Base-by-base conservation (phyloP, 2,888 invertebrate species). In the Lasioglossum villosulum region DNA sequence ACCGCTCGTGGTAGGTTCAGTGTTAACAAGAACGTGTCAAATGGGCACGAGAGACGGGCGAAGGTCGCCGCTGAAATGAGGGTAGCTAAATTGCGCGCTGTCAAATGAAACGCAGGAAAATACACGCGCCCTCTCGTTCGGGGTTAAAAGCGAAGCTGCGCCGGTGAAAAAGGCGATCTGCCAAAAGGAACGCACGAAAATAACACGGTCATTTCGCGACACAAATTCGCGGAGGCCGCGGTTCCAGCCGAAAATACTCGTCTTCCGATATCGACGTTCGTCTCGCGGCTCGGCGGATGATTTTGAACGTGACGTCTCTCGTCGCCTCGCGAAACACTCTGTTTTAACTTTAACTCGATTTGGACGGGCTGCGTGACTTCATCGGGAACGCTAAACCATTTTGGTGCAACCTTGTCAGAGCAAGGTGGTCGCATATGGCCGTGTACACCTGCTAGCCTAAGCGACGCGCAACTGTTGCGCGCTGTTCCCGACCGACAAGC, bases 341-440 rank as follows among this genome's bases (percentile, higher is more conserved):
- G 42, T 45, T 86, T 63, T 83, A 52, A 78, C 80, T 66, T 56
- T 83, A 52, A 75, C 80, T 80, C 83, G 78, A 80, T 86, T 80
- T 80, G 78, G 83, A 56, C 70, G 56, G 72, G 16, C 48, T 34
- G 73, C 82, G 88, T 84, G 88, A 87, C 86, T 86, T 80, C 79
- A 91, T 87, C 86, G 87, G 56, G 88, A 81, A 88, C 86, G 84
- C 85, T 82, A 86, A 85, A 80, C 91, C 88, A 88, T 89, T 92
- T 92, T 86, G 79, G 89, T 90, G 87, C 90, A 91, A 92, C 92
- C 92, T 93, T 92, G 92, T 80, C 71, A 71, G 75, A 83, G 88
- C 90, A 88, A 90, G 90, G 87, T 90, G 90, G 83, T 89, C 91
- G 89, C 92, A 92, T 93, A 93, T 93, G 93, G 93, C 80, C 75